These are phyloP conservation scores for Chydorus sphaericus DNA, from an alignment of 2,888 invertebrate genomes.

Conservation along the genomic window DNA sequence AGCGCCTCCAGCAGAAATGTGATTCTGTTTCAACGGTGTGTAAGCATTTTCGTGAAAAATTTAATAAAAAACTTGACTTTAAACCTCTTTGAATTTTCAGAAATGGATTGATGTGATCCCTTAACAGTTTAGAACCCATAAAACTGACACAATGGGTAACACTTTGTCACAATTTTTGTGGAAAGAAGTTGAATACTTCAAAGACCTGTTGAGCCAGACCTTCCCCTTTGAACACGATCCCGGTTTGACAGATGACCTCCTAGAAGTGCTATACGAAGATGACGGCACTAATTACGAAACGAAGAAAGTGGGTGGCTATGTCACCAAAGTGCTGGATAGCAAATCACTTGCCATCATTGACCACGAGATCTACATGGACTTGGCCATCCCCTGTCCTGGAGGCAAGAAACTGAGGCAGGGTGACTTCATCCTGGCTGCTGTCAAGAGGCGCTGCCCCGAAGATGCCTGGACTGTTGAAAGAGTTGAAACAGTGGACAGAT, in stretches of 20 bases:
- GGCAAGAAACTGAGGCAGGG: neutral
- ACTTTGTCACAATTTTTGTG: too few species aligned
- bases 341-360: neutral
- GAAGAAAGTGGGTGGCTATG: neutral
- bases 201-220: too few species aligned
- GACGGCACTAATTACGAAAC: slow-evolving; percentile 4
- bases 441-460: neutral
- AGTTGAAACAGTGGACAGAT: neutral
- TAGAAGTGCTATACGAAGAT: slow-evolving; percentile 5
- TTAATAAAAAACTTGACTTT: too few species aligned
- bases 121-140: too few species aligned
- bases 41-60: too few species aligned
- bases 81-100: too few species aligned
- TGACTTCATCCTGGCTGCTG: neutral
- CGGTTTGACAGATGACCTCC: slow-evolving; percentile 2
- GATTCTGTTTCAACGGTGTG: too few species aligned
- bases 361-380: slow-evolving; percentile 4
- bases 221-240: neutral
- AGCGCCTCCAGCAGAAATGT: too few species aligned
- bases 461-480: slow-evolving; percentile 9
- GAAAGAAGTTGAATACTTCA: too few species aligned
- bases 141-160: too few species aligned
- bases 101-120: too few species aligned
- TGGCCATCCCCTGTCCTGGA: neutral
- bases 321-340: neutral